A percentile compares a stretch with the other conserved stretches of the same genome.
Evolutionary conservation across 1,140 invertebrate species (phyloP).

Genomic region (Panulirus ornatus): DNA sequence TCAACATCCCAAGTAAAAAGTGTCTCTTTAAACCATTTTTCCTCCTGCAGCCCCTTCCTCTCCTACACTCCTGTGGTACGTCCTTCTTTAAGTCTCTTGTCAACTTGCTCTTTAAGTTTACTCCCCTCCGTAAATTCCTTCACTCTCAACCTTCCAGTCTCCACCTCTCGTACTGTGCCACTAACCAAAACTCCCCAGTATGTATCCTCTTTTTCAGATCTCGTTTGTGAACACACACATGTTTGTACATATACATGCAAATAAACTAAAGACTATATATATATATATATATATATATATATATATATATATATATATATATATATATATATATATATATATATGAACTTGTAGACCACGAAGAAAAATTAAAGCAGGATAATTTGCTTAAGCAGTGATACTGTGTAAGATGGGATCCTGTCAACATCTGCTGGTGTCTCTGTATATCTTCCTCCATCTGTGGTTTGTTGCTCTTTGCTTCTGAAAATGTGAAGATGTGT

Average conservation of each 20-base stretch:
- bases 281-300: conserved; percentile 14
- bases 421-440: too few relatives aligned
- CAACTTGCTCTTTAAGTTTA: too few relatives aligned
- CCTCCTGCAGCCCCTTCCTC: too few relatives aligned
- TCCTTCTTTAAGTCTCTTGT: not conserved
- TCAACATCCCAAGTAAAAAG: too few relatives aligned
- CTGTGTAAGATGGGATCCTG: too few relatives aligned
- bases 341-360: not conserved
- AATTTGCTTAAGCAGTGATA: not conserved
- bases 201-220: not conserved
- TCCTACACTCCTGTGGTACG: too few relatives aligned
- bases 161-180: not conserved
- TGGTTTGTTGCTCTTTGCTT: not conserved
- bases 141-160: not conserved
- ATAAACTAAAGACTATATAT: too few relatives aligned
- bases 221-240: not conserved
- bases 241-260: not conserved
- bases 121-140: too few relatives aligned
- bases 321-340: conserved; percentile 14
- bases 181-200: too few relatives aligned
- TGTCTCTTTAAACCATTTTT: too few relatives aligned
- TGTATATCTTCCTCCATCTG: too few relatives aligned
- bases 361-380: too few relatives aligned
- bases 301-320: conserved; percentile 14
- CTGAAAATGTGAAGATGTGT: not conserved